Base-by-base conservation (phyloP, 92 coral and sea anemone species). In the Metridium senile region DNA sequence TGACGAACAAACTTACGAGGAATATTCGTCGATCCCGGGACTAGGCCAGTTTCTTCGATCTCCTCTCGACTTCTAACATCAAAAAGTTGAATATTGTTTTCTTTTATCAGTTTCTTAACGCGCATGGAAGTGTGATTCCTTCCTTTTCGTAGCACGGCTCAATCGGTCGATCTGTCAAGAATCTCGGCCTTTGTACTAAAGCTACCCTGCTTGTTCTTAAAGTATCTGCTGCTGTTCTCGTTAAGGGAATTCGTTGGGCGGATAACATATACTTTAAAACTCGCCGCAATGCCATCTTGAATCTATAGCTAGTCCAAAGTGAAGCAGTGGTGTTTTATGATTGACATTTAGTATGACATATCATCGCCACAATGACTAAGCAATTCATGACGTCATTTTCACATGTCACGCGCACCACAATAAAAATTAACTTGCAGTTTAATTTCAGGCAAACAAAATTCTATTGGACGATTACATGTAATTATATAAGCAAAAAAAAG, bases 41-140 rank as follows among this genome's bases (percentile, higher is more conserved):
- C 87, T 78, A 64, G 81, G 11, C 97, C 97, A 20, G 78, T 69
- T 19, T 86, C 64, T 19, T 30, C 45, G 20, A 87, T 74, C 30
- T 91, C 93, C 59, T 89, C 67, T 52, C 94, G 90, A 58, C 87
- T 93, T 29, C 98, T 77, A 57, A 91, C 88, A 76, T 87, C 94
- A 77, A 92, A 85, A 33, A 92, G 71, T 47, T 88, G 91, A 30
- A 92, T 72, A 33, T 82, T 71, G 1, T 77, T 84, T 23, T 76
- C 72, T 23, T 39, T 64, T 22, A 88, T 9, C 81, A 90, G 80
- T 51, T 63, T 76, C 71, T 90, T 84, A 47, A 90, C n/a, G n/a
- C 52, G 65, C 93, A 89, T 25, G 78, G 30, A 20, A 75, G 32
- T 39, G 82, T 64, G 45, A 83, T 52, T 1, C 58, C 61, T 4